phyloP scores from a whole-genome alignment of 92 coral and sea anemone species.

The Hydrozoanthus gracilis region DNA sequence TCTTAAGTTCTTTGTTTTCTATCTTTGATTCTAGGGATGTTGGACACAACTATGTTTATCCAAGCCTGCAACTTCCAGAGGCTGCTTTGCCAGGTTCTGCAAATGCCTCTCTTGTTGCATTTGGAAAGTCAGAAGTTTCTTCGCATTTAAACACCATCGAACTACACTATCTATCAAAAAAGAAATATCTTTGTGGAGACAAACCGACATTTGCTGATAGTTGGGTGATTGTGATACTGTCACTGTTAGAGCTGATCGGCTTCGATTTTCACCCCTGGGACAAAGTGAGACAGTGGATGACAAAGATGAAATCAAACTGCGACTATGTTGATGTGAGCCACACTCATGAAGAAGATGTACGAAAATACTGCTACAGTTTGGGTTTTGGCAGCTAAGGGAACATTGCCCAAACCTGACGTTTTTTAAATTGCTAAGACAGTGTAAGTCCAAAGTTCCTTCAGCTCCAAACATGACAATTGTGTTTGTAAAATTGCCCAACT shows the following conservation, averaged over 20 bases:
- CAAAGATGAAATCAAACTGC: slow-evolving; percentile 59
- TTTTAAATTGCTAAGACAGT: neutral
- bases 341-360: slow-evolving; percentile 71
- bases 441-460: no score
- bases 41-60: slow-evolving; percentile 75
- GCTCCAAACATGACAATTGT: no score
- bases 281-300: slow-evolving; percentile 74
- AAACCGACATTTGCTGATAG: slow-evolving; percentile 77
- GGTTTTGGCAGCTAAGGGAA: slow-evolving; percentile 50
- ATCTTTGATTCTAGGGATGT: slow-evolving; percentile 58
- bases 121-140: slow-evolving; percentile 74
- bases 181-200: slow-evolving; percentile 57
- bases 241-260: slow-evolving; percentile 70
- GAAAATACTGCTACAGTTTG: slow-evolving; percentile 53
- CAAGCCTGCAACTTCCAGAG: slow-evolving; percentile 66
- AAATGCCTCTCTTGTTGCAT: slow-evolving; percentile 67
- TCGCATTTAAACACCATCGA: slow-evolving; percentile 75
- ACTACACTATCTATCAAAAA: slow-evolving; percentile 64
- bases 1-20: neutral
- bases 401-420: slow-evolving; percentile 11
- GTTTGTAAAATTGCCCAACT: no score
- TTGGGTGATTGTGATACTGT: slow-evolving; percentile 68
- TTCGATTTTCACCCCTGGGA: slow-evolving; percentile 79
- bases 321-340: slow-evolving; percentile 81
- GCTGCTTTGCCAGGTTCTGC: slow-evolving; percentile 65